Evolutionary conservation across 2,888 invertebrate genomes (phyloP).

Genomic region (Kuschelorhynchus macadamiae): DNA sequence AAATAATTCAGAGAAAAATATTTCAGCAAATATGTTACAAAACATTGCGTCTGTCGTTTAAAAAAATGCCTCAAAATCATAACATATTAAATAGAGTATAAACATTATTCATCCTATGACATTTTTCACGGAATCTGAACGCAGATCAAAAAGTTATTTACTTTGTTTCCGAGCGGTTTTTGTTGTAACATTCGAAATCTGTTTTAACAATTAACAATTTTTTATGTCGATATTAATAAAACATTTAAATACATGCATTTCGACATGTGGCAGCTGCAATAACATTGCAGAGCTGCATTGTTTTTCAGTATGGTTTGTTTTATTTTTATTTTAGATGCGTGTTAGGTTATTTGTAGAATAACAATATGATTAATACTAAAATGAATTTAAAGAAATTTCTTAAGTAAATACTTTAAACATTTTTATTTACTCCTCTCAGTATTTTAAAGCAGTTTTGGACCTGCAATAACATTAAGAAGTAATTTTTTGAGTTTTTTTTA

Average conservation of each 20-base stretch:
- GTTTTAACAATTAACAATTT: constrained; percentile 42
- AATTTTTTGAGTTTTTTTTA: too few species aligned
- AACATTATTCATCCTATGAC: constrained; percentile 38
- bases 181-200: constrained; percentile 27
- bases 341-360: too few species aligned
- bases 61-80: constrained; percentile 6
- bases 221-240: constrained; percentile 36
- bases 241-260: constrained; percentile 33
- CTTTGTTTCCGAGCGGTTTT: constrained; percentile 28
- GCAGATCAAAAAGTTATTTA: constrained; percentile 29
- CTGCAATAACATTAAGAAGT: too few species aligned
- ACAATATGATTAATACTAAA: too few species aligned
- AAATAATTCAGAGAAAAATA: neutral
- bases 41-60: neutral
- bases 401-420: too few species aligned
- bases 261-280: constrained; percentile 40
- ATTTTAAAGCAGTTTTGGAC: too few species aligned
- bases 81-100: constrained; percentile 7
- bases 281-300: constrained; percentile 31
- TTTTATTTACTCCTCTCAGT: too few species aligned
- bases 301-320: constrained; percentile 14
- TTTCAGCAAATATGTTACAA: neutral
- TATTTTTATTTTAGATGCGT: constrained; percentile 1
- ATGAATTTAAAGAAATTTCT: too few species aligned
- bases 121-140: constrained; percentile 35